Evolutionary conservation across 2,113 vertebrate species (phyloP), one percentile per base, ranked within the genome.

Genomic region (Brachyhypopomus gauderio): DNA sequence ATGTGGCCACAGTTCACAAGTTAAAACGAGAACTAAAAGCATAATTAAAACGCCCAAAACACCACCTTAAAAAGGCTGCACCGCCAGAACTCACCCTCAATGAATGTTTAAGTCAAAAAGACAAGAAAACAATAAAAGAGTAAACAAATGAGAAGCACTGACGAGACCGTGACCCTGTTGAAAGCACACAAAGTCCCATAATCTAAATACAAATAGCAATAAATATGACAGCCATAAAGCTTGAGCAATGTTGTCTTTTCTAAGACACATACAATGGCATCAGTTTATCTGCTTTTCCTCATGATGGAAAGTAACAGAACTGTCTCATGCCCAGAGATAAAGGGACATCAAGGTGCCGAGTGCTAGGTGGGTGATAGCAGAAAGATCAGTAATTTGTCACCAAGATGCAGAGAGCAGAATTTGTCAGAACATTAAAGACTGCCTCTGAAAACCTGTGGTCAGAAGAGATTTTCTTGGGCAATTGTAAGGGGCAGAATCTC

Each of bases 81-180:
- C 89, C 85, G 86, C 79, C 87, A 85, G 79, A 90, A 79, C 80
- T 87, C 83, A 75, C 80, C 85, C 88, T 77, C 67, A 89, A 89
- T 82, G 63, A 86, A 87, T 85, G 83, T 93, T 92, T 92, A 93
- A 93, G 91, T 91, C 89, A 90, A 88, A 87, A 85, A 87, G 67
- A 84, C 88, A n/a, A 86, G 63, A 85, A 87, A 89, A 75, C 75
- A 85, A 86, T 88, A 79, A 22, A 81, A n/a, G 77, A 86, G 84
- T 87, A 91, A 91, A 91, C 82, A 83, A 78, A 85, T 79, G 84
- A 60, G 1, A 84, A 86, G 84, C 22, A 87, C 74, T 67, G 70
- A 59, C 75, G 72, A 83, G 63, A 90, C 89, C 82, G n/a, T 86
- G 88, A 89, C 88, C 88, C 60, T 86, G 83, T 79, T 91, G 88